These are phyloP conservation scores for Rousettus madagascariensis DNA, from an alignment of 2,797 vertebrate species.

Conservation along the genomic window DNA sequence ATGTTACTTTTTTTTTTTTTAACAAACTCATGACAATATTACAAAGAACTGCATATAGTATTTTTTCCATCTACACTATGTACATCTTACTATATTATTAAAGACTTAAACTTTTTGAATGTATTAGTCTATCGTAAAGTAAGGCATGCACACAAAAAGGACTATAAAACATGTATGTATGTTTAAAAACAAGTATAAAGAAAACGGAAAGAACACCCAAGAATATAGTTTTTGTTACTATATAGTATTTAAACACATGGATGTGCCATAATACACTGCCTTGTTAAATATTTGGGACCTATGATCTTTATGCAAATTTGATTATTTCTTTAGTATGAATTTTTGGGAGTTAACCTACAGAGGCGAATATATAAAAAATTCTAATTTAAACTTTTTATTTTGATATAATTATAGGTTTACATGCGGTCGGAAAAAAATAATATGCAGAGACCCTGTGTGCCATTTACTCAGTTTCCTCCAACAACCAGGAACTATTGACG, in stretches of 20 bases:
- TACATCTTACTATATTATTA: background rate
- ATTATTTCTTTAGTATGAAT: background rate
- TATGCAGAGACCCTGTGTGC: background rate
- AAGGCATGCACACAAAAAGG: background rate
- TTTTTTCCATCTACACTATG: background rate
- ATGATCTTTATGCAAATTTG: background rate
- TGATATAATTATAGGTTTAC: background rate
- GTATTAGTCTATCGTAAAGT: background rate
- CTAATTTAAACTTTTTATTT: slow-evolving; percentile 8
- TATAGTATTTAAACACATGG: background rate
- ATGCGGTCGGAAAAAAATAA: background rate
- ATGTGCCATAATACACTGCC: background rate
- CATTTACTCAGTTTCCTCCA: background rate
- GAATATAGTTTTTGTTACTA: background rate
- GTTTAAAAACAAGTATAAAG: background rate
- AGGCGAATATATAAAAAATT: background rate
- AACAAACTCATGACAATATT: background rate
- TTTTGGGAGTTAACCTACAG: background rate
- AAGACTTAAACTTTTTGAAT: background rate
- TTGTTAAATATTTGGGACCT: background rate
- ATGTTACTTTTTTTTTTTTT: background rate
- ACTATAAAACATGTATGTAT: background rate
- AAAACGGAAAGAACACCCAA: background rate
- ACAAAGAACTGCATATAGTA: background rate
- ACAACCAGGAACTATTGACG: background rate